A percentile compares a stretch with the other conserved stretches of the same genome.
These are phyloP conservation scores for Phenacoccus solenopsis DNA, from an alignment of 1,140 invertebrate genomes.

Conservation along the genomic window DNA sequence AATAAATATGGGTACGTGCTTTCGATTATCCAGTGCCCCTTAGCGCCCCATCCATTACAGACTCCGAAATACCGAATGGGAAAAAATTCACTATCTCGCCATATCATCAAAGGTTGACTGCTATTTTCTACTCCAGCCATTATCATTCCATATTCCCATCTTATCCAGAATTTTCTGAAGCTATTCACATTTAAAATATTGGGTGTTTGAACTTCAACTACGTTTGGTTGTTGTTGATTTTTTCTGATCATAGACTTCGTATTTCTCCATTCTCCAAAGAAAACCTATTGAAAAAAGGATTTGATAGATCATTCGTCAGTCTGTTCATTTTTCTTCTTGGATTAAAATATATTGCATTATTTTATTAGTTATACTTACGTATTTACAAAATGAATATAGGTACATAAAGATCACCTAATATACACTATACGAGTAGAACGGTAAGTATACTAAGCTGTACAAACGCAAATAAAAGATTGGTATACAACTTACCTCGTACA, in stretches of 20 bases:
- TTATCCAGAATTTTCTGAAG: constrained; percentile 68
- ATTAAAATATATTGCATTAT: no score
- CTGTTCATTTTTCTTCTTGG: neutral
- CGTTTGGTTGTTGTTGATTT: constrained; percentile 63
- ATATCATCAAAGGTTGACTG: constrained; percentile 51
- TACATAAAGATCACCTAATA: neutral
- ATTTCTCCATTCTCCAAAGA: constrained; percentile 73
- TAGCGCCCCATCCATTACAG: constrained; percentile 71
- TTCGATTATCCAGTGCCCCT: constrained; percentile 69
- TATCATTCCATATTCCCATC: constrained; percentile 52
- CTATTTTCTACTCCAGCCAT: constrained; percentile 56
- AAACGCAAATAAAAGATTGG: neutral
- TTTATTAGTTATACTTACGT: no score
- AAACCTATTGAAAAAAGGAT: constrained; percentile 43
- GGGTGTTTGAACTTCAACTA: constrained; percentile 54
- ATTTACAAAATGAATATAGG: neutral
- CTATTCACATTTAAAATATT: constrained; percentile 52
- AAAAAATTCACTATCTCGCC: constrained; percentile 53
- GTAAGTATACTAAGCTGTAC: no score
- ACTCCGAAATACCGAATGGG: constrained; percentile 58
- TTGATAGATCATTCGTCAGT: neutral
- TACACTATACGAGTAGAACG: no score
- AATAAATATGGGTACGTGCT: no score
- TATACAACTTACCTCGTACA: constrained; percentile 51
- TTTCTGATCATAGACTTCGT: constrained; percentile 67